phyloP scores from a whole-genome alignment of 2,797 vertebrate genomes.

The Sebastolobus altivelis region DNA sequence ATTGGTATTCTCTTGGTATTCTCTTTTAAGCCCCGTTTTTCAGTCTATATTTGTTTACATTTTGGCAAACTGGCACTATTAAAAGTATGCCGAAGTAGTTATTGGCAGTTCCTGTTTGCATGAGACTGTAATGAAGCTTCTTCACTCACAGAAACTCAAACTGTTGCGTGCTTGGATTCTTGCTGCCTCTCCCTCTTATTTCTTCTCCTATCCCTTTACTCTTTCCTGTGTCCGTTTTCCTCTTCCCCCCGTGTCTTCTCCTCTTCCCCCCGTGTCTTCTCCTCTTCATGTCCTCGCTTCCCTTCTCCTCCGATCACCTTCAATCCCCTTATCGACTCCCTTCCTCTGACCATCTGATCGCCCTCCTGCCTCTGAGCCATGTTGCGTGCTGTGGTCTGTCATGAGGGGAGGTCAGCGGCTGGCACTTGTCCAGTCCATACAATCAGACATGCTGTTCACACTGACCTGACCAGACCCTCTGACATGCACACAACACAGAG shows the following conservation, averaged over 20 bases:
- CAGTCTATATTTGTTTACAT: background rate
- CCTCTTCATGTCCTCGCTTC: background rate
- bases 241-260: background rate
- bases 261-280: background rate
- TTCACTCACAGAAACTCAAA: conserved; percentile 15
- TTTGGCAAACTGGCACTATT: too few species aligned
- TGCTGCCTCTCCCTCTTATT: background rate
- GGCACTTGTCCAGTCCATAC: conserved; percentile 63
- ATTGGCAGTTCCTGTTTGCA: background rate
- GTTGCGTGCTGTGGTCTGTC: conserved; percentile 47
- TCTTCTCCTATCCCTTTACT: background rate
- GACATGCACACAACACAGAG: conserved; percentile 35
- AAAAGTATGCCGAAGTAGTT: background rate
- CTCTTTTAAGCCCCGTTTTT: background rate
- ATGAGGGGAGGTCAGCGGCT: conserved; percentile 52
- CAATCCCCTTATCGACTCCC: conserved; percentile 38
- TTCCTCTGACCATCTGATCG: conserved; percentile 41
- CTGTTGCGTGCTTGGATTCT: conserved; percentile 18
- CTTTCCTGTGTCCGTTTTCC: conserved; percentile 9
- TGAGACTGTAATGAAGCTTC: conserved; percentile 26
- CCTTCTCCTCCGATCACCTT: conserved; percentile 58
- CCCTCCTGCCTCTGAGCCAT: conserved; percentile 41
- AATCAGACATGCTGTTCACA: conserved; percentile 62
- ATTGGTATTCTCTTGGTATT: background rate
- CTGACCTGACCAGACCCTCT: conserved; percentile 53